Evolutionary conservation across 2,113 vertebrate species (phyloP).

Genomic region (Alligator mississippiensis): DNA sequence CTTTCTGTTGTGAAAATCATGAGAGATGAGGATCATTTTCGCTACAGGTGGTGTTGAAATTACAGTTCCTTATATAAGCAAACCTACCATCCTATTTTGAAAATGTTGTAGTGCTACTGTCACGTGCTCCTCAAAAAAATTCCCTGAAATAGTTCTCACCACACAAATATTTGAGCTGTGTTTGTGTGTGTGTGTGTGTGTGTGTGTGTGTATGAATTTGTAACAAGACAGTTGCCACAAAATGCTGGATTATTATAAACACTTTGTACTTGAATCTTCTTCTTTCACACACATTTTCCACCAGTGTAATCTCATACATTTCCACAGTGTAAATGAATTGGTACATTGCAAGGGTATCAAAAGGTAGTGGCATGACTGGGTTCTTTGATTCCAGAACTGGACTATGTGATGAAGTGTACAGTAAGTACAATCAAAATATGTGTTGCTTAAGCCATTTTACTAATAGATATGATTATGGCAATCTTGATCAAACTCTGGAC

Average conservation of each 20-base stretch:
- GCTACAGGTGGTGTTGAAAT: slow-evolving; percentile 18
- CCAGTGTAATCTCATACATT: neutral
- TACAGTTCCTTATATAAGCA: neutral
- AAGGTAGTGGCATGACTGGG: neutral
- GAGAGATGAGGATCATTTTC: slow-evolving; percentile 29
- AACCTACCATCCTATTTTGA: neutral
- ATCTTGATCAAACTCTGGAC: too few relatives aligned
- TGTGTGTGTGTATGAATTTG: neutral
- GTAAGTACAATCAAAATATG: neutral
- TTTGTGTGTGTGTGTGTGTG: neutral
- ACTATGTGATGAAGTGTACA: neutral
- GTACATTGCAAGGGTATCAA: neutral
- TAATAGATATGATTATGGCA: too few relatives aligned
- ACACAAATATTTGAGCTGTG: neutral
- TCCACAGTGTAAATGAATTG: neutral
- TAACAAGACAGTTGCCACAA: neutral
- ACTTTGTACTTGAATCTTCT: neutral
- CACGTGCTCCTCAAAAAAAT: neutral
- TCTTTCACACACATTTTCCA: neutral
- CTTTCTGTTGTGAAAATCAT: slow-evolving; percentile 16
- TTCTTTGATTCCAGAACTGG: neutral
- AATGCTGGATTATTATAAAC: neutral
- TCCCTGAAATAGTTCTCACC: neutral
- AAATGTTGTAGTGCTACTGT: neutral
- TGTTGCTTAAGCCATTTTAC: neutral